Evolutionary conservation across 2,888 invertebrate genomes (phyloP), one percentile per base, ranked within the genome.

Genomic region (Hoplodrina blanda): DNA sequence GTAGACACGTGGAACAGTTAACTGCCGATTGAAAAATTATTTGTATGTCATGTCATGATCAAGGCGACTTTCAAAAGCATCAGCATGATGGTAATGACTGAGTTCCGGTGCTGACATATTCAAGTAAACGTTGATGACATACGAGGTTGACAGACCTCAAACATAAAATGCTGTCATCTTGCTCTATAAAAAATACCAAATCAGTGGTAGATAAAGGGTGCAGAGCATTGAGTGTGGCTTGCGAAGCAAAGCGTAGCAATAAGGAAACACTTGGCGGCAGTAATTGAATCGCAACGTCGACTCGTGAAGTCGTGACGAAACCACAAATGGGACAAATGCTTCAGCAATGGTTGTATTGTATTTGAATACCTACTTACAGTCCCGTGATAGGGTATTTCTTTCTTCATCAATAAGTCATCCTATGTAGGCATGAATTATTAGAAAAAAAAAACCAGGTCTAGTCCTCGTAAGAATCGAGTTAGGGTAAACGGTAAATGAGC

Each of bases 241-340:
- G 49, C 59, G 15, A 73, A 55, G 55, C 59, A 54, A 62, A 62
- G 52, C 50, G 37, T 53, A 13, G 66, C 54, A 73, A 59, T 59
- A 59, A 52, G 74, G 57, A 74, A 79, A 62, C 46, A 55, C 59
- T 55, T 19, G 46, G 49, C 53, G 46, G 60, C 62, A 55, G 67
- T 79, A 62, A 79, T 79, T 74, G 67, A 74, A 62, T n/a, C 52
- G 54, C 46, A 55, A 33, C 75, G 30, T 37, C 44, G 76, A 37
- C 44, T 41, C 13, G 41, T 3, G 13, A 41, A 41, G 41, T 62
- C 61, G 67, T 74, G 54, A 62, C 54, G 60, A 63, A 15, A 46
- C 56, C 63, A 15, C 62, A 60, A 77, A 61, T 53, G 57, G 44
- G 33, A 67, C 49, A 53, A 44, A 55, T 56, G 41, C 62, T 62